Evolutionary conservation across 2,888 invertebrate species (phyloP), one percentile per base, ranked within the genome.

Genomic region (Andrena bicolor): DNA sequence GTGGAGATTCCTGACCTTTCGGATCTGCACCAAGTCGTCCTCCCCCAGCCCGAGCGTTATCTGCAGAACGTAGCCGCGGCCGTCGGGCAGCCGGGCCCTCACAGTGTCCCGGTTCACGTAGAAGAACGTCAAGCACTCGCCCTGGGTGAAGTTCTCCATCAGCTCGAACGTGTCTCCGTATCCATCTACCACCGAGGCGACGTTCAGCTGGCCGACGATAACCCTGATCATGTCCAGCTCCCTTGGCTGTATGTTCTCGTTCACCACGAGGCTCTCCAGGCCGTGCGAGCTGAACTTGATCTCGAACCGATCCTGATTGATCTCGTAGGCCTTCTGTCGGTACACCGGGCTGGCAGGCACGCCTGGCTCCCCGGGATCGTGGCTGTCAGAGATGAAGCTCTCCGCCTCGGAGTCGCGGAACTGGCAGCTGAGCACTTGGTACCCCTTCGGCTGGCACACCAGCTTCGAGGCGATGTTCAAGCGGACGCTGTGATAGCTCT

Each of bases 81-180:
- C 58, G 2, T 3, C 13, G 16, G 49, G 30, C 7, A 68, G 7
- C 0, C 20, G n/a, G 6, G 41, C 58, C 2, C 16, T 63, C 0
- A 75, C 4, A 0, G n/a, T 13, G 8, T 65, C 76, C 2, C 77
- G 81, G 2, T 83, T 75, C 16, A 91, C 63, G 10, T 78, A 77
- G 56, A 86, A 90, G 2, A 80, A 77, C 10, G 89, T 87, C 23
- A 74, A 81, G 73, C 91, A 91, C 61, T 90, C 82, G 0, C 91
- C 91, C 32, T 88, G 89, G 0, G 88, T 82, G 53, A 89, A 91
- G 60, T 86, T 88, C 72, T 92, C 91, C 73, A 80, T 85, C 30
- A 73, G 61, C 35, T 86, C 82, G 70, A 89, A 90, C 4, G 79
- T 58, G 13, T 84, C 85, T 1, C 86, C 86, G 3, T 83, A 60